Conservation (phyloP, 2,888 invertebrate species). For the Hipparchia semele region DNA sequence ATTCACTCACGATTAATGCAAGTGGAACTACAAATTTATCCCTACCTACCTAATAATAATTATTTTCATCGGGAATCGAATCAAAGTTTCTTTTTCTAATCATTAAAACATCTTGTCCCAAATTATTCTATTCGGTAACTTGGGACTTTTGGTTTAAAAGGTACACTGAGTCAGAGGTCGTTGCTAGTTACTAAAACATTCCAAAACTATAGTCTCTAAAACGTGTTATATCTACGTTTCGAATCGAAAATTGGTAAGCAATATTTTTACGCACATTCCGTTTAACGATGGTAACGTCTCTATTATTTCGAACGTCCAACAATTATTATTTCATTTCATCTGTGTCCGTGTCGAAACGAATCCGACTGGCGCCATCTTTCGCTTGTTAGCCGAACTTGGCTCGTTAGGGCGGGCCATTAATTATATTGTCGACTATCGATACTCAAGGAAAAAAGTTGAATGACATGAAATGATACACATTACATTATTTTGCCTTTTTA, state of each 20-base stretch:
- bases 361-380: constrained; percentile 66
- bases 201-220: neutral
- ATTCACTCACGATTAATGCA: too few relatives aligned
- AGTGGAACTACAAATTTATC: too few relatives aligned
- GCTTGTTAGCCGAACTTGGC: constrained; percentile 50
- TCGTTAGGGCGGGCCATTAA: constrained; percentile 36
- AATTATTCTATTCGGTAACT: too few relatives aligned
- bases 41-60: too few relatives aligned
- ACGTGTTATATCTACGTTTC: constrained; percentile 34
- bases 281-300: constrained; percentile 44
- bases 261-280: constrained; percentile 42
- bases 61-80: too few relatives aligned
- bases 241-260: constrained; percentile 41
- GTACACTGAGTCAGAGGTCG: too few relatives aligned
- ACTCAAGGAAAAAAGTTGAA: constrained; percentile 9
- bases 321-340: constrained; percentile 56
- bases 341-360: constrained; percentile 58
- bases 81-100: too few relatives aligned
- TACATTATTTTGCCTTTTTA: neutral
- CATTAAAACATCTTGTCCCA: too few relatives aligned
- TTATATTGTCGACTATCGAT: constrained; percentile 33
- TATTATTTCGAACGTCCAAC: constrained; percentile 51
- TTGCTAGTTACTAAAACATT: neutral
- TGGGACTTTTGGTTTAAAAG: too few relatives aligned
- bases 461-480: neutral